phyloP scores from a whole-genome alignment of 2,888 invertebrate genomes.

The Dendrolimus pini region DNA sequence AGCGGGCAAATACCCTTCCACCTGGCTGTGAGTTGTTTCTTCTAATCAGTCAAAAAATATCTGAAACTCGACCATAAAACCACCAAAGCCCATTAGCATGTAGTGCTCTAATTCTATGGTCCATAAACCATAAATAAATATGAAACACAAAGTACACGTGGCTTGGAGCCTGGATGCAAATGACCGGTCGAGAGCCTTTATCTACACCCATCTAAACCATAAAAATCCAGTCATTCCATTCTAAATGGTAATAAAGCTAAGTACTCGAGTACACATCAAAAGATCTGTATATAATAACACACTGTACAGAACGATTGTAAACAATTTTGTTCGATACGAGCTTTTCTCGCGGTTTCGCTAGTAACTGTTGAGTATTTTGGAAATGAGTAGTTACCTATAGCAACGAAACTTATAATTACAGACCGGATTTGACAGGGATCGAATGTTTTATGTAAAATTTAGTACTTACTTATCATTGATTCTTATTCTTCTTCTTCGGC shows the following conservation, averaged over 20 bases:
- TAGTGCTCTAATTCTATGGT: not conserved
- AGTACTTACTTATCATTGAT: too few relatives aligned
- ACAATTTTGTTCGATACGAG: not conserved
- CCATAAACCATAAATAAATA: slow-evolving; percentile 16
- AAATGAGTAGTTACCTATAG: too few relatives aligned
- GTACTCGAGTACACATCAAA: slow-evolving; percentile 35
- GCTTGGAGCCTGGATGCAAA: slow-evolving; percentile 26
- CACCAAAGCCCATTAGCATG: slow-evolving; percentile 10
- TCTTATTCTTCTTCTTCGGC: too few relatives aligned
- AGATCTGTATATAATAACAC: slow-evolving; percentile 2
- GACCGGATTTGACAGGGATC: too few relatives aligned
- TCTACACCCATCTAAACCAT: slow-evolving; percentile 39
- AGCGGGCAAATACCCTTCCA: too few relatives aligned
- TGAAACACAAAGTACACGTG: slow-evolving; percentile 28
- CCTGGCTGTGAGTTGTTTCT: too few relatives aligned
- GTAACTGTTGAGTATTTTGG: too few relatives aligned
- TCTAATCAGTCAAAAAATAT: not conserved
- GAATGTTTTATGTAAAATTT: too few relatives aligned
- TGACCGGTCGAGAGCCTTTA: slow-evolving; percentile 27
- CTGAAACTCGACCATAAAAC: slow-evolving; percentile 12
- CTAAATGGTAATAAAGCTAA: slow-evolving; percentile 32
- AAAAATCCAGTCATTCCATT: slow-evolving; percentile 44
- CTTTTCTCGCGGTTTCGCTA: too few relatives aligned
- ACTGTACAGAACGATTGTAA: not conserved
- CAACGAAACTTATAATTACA: too few relatives aligned